Conservation (phyloP, 2,797 vertebrate species). For the Selene dorsalis region DNA sequence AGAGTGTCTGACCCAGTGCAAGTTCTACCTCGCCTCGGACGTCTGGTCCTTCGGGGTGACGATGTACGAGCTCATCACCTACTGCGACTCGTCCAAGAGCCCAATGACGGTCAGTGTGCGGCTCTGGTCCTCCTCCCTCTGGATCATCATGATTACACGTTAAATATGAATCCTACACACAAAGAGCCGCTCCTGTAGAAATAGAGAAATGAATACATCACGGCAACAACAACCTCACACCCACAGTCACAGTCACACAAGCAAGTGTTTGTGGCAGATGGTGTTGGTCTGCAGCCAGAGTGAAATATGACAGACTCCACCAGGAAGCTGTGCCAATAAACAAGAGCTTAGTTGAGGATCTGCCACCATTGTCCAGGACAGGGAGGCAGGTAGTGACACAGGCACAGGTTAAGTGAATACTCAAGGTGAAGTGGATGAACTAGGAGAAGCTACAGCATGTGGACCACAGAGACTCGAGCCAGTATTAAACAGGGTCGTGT, state of each 20-base stretch:
- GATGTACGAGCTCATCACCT: constrained; percentile 95
- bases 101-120: constrained; percentile 90
- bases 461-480: not conserved
- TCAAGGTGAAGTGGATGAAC: not conserved
- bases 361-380: not conserved
- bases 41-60: constrained; percentile 99
- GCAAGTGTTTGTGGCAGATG: constrained; percentile 64
- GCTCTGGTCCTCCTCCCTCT: not conserved
- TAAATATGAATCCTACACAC: not conserved
- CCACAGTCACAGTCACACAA: not conserved
- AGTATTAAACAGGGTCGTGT: not conserved
- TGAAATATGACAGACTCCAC: constrained; percentile 64
- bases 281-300: constrained; percentile 62
- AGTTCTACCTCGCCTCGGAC: constrained; percentile 96
- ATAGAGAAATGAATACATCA: not conserved
- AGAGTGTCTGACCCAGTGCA: constrained; percentile 92
- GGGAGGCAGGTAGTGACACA: not conserved
- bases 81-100: constrained; percentile 89
- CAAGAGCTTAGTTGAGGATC: constrained; percentile 11
- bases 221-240: no score
- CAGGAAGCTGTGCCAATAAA: constrained; percentile 23
- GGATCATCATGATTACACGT: not conserved
- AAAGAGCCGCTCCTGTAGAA: not conserved
- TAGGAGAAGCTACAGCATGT: not conserved
- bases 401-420: not conserved